Conservation (phyloP, 1,140 invertebrate genomes). For the Heterodera schachtii region DNA sequence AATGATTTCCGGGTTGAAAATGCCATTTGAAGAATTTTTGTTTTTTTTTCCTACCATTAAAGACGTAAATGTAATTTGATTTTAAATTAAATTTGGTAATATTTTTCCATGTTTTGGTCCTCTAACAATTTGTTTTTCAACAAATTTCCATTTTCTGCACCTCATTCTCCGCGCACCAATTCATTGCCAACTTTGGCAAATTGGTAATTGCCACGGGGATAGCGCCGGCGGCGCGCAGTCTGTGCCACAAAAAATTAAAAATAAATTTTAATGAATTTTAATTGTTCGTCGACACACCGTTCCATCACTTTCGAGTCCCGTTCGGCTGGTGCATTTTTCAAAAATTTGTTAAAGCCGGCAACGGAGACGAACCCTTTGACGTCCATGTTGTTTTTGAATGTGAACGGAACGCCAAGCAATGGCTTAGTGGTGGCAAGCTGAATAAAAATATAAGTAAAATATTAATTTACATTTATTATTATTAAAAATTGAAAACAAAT, state of each 20-base stretch:
- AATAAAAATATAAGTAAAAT: neutral
- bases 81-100: no score
- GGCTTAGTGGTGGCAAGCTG: constrained; percentile 36
- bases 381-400: constrained; percentile 39
- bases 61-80: no score
- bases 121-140: no score
- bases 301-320: constrained; percentile 38
- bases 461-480: no score
- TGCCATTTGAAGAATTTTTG: no score
- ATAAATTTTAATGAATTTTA: neutral
- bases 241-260: neutral
- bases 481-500: no score
- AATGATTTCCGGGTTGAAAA: no score
- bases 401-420: constrained; percentile 42
- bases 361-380: constrained; percentile 33
- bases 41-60: no score
- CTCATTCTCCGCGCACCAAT: constrained; percentile 22
- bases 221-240: constrained; percentile 17
- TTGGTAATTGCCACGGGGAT: constrained; percentile 27
- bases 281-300: neutral
- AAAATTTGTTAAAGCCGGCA: constrained; percentile 24
- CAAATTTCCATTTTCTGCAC: no score
- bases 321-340: constrained; percentile 31
- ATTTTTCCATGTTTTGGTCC: no score
- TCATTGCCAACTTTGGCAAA: constrained; percentile 31